Evolutionary conservation across 2,113 vertebrate genomes (phyloP), one percentile per base, ranked within the genome.

Genomic region (Otocyon megalotis): DNA sequence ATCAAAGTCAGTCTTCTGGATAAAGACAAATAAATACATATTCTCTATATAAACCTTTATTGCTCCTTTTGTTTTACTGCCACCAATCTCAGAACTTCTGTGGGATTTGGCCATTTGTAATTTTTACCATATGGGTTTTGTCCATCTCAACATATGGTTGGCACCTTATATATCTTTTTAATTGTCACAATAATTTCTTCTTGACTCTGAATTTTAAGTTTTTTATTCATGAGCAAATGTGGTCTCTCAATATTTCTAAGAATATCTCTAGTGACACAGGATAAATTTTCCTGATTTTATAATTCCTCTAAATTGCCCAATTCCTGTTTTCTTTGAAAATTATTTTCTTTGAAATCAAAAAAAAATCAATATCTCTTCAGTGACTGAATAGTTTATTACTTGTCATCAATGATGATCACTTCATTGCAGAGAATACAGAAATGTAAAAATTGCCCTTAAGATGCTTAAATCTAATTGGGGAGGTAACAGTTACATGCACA

Each of bases 151-250:
- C 80, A 93, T 67, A 93, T 62, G 37, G 58, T 79, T 96, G 37
- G 5, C 24, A 50, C 69, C 35, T 30, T 76, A 43, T 60, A 17
- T 76, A 79, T 53, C 50, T 32, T 96, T 85, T 74, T 87, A 86
- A 87, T 81, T 58, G 80, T 94, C 79, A 65, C n/a, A 94, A 74
- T 65, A 48, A 80, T 63, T 72, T 94, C 19, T 74, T 74, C 65
- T 74, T 91, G 19, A 82, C 88, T 85, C 63, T 87, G 24, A 67
- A 76, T 67, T 87, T 82, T 67, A 82, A 91, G 32, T 8, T 48
- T 91, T 74, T 94, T 74, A 87, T 92, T 76, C 24, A 90, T 81
- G 62, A 86, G 28, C n/a, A 93, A 85, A 72, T 71, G 13, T n/a
- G 13, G 17, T 94, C 24, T 90, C 10, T 80, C 72, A 63, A 22